Evolutionary conservation across 2,797 vertebrate species (phyloP).

Genomic region (Lagocephalus sceleratus): DNA sequence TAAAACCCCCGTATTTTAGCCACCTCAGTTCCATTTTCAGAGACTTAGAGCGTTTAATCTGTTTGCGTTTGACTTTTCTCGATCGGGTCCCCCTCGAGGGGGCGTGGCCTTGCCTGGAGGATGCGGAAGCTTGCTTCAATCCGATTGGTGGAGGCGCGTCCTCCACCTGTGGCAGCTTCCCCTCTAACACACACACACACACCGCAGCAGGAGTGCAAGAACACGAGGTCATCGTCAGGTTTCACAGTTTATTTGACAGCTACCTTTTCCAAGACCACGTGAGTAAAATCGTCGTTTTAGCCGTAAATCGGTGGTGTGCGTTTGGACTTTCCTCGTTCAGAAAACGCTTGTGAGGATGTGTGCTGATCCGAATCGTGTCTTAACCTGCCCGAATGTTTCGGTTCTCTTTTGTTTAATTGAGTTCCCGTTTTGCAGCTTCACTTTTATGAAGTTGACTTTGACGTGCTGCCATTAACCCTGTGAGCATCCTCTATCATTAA

Average conservation of each 20-base stretch:
- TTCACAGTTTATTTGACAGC: conserved; percentile 6
- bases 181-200: background rate
- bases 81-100: background rate
- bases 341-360: background rate
- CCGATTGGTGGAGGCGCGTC: conserved; percentile 44
- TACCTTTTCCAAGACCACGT: conserved; percentile 19
- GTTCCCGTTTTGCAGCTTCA: too few species aligned
- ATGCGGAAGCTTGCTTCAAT: conserved; percentile 2
- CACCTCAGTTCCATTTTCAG: too few species aligned
- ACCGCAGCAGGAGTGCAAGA: background rate
- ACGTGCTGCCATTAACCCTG: too few species aligned
- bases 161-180: conserved; percentile 36
- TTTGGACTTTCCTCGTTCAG: too few species aligned
- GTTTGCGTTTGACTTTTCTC: background rate
- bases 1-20: too few species aligned
- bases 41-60: background rate
- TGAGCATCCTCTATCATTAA: too few species aligned
- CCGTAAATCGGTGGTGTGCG: too few species aligned
- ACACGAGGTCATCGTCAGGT: conserved; percentile 12
- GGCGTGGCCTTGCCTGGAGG: background rate
- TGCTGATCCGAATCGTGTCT: background rate
- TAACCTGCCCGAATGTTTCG: background rate
- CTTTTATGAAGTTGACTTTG: too few species aligned
- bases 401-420: too few species aligned
- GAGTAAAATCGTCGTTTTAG: conserved; percentile 21